These are phyloP conservation scores for Microcebus jonahi DNA, from an alignment of 2,113 vertebrate genomes.

Conservation along the genomic window DNA sequence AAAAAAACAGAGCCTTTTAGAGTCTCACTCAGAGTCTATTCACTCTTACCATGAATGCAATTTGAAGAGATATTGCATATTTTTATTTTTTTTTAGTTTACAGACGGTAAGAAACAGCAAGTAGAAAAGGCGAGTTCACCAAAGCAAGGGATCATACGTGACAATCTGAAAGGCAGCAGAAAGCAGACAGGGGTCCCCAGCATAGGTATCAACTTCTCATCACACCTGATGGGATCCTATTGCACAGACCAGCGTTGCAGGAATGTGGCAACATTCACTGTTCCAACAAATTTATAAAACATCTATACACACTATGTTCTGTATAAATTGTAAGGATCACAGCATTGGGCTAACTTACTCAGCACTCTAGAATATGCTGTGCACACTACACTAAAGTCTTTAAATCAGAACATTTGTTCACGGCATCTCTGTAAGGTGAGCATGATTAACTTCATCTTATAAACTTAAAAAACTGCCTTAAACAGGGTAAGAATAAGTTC, in stretches of 20 bases:
- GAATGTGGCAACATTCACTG: not conserved
- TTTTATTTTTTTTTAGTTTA: not conserved
- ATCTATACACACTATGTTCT: not conserved
- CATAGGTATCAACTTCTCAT: no score
- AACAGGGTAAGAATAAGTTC: not conserved
- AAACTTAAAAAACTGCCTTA: not conserved
- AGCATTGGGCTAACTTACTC: not conserved
- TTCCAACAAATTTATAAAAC: not conserved
- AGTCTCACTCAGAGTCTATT: not conserved
- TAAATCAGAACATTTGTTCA: not conserved
- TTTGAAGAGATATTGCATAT: not conserved
- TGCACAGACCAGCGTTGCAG: not conserved
- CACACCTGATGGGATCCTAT: not conserved
- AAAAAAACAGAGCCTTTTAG: not conserved
- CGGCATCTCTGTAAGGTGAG: not conserved
- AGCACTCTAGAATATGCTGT: not conserved
- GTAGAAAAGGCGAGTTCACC: not conserved
- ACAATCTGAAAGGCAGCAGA: not conserved
- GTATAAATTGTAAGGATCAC: not conserved
- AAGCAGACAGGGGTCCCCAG: not conserved
- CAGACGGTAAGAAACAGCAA: not conserved
- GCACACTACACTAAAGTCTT: not conserved
- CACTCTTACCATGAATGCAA: not conserved
- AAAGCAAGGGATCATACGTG: not conserved
- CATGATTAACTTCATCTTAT: not conserved